These are phyloP conservation scores for Sebastes hopkinsi DNA, from an alignment of 2,797 vertebrate genomes.

Conservation along the genomic window DNA sequence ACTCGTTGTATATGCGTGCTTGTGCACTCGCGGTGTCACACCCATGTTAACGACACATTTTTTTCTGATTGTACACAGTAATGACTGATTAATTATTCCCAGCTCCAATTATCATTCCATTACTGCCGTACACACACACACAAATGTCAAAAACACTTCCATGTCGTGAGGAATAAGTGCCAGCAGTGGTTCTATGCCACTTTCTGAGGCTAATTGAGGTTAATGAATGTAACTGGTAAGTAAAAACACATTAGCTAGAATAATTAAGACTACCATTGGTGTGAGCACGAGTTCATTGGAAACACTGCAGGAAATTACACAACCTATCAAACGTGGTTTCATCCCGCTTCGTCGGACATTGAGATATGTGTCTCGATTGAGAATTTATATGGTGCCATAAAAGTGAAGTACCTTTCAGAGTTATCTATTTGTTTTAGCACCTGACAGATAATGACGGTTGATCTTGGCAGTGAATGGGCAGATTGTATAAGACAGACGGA, in stretches of 20 bases:
- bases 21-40: constrained; percentile 39
- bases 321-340: constrained; percentile 54
- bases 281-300: constrained; percentile 32
- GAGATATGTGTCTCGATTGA: constrained; percentile 35
- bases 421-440: constrained; percentile 38
- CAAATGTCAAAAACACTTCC: constrained; percentile 28
- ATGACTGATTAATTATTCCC: constrained; percentile 79
- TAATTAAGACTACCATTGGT: constrained; percentile 70
- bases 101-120: constrained; percentile 76
- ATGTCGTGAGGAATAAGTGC: constrained; percentile 54
- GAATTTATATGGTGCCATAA: constrained; percentile 31
- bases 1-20: not conserved
- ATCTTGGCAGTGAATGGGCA: not conserved
- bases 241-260: constrained; percentile 78
- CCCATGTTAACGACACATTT: constrained; percentile 71
- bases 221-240: constrained; percentile 80
- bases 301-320: constrained; percentile 54
- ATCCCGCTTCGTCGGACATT: constrained; percentile 11
- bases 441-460: constrained; percentile 19
- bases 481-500: not conserved
- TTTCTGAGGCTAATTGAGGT: constrained; percentile 78
- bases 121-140: constrained; percentile 34
- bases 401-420: constrained; percentile 18
- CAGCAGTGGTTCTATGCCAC: constrained; percentile 56
- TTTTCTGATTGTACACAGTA: constrained; percentile 72